A percentile compares a stretch with the other conserved stretches of the same genome.
phyloP scores from a whole-genome alignment of 2,888 invertebrate species.

The Cantharis rufa region DNA sequence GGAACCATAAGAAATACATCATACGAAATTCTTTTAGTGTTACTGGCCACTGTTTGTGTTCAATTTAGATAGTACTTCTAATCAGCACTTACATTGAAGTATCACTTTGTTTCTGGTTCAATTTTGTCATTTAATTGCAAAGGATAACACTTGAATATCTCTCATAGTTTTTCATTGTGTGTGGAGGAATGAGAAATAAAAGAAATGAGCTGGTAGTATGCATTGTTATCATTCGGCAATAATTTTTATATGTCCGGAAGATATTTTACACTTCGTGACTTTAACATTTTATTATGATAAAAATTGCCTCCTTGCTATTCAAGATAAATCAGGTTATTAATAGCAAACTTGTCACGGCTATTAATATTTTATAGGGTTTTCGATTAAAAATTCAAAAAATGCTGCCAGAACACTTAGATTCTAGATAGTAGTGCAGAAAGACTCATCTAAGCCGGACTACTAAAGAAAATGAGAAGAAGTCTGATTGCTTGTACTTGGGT shows the following conservation, averaged over 20 bases:
- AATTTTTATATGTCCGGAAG: not conserved
- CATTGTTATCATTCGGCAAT: not conserved
- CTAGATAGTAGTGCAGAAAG: too few species aligned
- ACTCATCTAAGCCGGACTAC: too few species aligned
- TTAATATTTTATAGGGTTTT: not conserved
- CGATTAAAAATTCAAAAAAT: not conserved
- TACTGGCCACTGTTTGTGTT: too few species aligned
- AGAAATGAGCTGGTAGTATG: not conserved
- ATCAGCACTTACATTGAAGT: not conserved
- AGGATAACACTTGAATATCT: not conserved
- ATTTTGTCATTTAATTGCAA: not conserved
- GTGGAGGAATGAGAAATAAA: not conserved
- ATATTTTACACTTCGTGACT: not conserved
- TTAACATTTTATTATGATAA: not conserved
- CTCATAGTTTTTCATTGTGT: not conserved
- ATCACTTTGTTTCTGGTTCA: not conserved
- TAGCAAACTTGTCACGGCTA: not conserved
- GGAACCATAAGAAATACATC: not conserved
- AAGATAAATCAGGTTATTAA: not conserved
- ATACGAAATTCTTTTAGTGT: too few species aligned
- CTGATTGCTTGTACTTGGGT: too few species aligned
- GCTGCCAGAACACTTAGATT: not conserved
- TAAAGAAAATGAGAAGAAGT: too few species aligned
- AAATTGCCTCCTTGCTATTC: not conserved
- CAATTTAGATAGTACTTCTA: too few species aligned